Evolutionary conservation across 2,797 vertebrate species (phyloP).

Genomic region (Oreochromis grahami): DNA sequence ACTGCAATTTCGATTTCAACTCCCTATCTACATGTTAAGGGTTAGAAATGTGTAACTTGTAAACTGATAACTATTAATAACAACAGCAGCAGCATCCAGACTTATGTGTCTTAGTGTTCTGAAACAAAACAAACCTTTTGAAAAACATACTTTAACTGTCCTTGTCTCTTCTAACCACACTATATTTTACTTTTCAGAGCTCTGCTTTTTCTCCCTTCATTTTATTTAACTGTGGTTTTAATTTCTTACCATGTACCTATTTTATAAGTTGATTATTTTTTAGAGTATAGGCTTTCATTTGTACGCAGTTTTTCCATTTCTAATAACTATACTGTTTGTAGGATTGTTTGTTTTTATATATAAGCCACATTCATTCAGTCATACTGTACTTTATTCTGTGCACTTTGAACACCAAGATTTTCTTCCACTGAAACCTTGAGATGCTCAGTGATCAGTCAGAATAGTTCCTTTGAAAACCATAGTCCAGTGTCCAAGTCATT

Average conservation of each 20-base stretch:
- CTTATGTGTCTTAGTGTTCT: background rate
- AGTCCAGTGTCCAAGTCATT: background rate
- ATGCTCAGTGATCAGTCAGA: background rate
- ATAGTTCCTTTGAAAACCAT: background rate
- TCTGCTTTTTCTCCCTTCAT: background rate
- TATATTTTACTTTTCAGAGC: background rate
- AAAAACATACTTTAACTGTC: background rate
- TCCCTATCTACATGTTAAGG: background rate
- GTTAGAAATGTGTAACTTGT: background rate
- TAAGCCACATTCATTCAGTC: background rate
- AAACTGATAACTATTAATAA: background rate
- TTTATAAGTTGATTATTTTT: background rate
- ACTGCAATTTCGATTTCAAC: background rate
- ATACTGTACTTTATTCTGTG: background rate
- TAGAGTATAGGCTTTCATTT: background rate
- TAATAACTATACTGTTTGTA: background rate
- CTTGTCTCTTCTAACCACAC: background rate
- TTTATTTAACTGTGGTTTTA: background rate
- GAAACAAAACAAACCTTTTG: background rate
- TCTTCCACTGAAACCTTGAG: accelerated
- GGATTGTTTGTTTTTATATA: background rate
- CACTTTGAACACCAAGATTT: accelerated
- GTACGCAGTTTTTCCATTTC: background rate
- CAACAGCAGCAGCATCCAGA: background rate
- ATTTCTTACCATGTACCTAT: background rate